phyloP scores from a whole-genome alignment of 2,797 vertebrate genomes.

The Urophycis tenuis region DNA sequence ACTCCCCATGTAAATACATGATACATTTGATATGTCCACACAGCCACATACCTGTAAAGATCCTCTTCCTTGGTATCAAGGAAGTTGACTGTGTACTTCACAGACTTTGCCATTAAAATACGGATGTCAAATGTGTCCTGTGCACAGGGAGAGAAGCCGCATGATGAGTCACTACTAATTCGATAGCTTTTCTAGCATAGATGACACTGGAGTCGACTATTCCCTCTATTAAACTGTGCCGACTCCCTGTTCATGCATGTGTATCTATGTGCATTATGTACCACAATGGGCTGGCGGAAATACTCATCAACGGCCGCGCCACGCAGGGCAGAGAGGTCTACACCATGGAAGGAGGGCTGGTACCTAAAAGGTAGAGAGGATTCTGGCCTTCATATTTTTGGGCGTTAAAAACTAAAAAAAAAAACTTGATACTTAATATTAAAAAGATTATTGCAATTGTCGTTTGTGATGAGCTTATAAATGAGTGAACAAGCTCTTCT shows the following conservation, averaged over 20 bases:
- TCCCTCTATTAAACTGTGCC: neutral
- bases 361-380: slow-evolving; percentile 70
- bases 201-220: neutral
- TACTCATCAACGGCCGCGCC: slow-evolving; percentile 94
- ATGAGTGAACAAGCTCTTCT: slow-evolving; percentile 41
- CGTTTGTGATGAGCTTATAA: neutral
- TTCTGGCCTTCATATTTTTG: no score
- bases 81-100: slow-evolving; percentile 97
- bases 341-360: slow-evolving; percentile 94
- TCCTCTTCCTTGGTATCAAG: slow-evolving; percentile 95
- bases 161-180: neutral
- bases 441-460: neutral
- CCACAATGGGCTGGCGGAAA: slow-evolving; percentile 94
- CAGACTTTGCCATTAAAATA: slow-evolving; percentile 95
- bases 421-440: no score
- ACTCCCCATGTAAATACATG: neutral
- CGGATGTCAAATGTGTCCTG: slow-evolving; percentile 96
- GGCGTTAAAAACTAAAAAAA: neutral
- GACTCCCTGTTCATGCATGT: neutral
- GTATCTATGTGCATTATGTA: slow-evolving; percentile 45
- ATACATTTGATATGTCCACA: neutral
- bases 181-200: neutral
- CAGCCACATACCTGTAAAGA: slow-evolving; percentile 80
- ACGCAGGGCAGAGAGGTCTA: slow-evolving; percentile 91
- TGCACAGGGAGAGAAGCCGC: neutral